A percentile compares a stretch with the other conserved stretches of the same genome.
phyloP scores from a whole-genome alignment of 2,888 invertebrate genomes.

The Hermodice carunculata region DNA sequence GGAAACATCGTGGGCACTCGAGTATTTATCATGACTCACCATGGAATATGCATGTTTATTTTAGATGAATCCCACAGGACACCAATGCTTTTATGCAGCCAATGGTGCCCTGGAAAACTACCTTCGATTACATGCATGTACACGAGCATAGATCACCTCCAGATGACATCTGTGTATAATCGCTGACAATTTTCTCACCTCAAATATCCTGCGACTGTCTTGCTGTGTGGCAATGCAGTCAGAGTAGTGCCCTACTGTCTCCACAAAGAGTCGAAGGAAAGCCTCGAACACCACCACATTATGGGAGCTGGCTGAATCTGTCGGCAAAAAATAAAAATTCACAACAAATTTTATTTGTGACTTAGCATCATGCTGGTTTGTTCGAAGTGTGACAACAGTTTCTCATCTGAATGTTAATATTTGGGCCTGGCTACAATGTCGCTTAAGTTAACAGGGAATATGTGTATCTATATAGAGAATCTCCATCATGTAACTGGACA shows the following conservation, averaged over 20 bases:
- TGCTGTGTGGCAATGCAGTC: conserved; percentile 73
- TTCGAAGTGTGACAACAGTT: neutral
- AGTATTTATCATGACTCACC: too few relatives aligned
- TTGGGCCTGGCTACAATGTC: too few relatives aligned
- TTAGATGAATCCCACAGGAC: too few relatives aligned
- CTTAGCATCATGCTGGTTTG: neutral
- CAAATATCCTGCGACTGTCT: conserved; percentile 70
- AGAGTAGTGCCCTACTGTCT: conserved; percentile 80
- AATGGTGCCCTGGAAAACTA: too few relatives aligned
- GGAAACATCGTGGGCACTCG: too few relatives aligned
- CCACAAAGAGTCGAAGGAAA: conserved; percentile 83
- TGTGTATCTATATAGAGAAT: too few relatives aligned
- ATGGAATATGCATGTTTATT: too few relatives aligned
- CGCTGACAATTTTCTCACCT: conserved; percentile 58
- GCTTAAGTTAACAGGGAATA: too few relatives aligned
- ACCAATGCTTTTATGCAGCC: too few relatives aligned
- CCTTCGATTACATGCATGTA: too few relatives aligned
- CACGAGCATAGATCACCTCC: too few relatives aligned
- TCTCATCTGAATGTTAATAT: neutral
- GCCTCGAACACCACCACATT: conserved; percentile 82
- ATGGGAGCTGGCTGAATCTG: conserved; percentile 37
- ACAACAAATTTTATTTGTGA: neutral
- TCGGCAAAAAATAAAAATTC: conserved; percentile 1
- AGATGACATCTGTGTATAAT: neutral
- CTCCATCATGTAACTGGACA: too few relatives aligned